These are phyloP conservation scores for Embiotoca jacksoni DNA, from an alignment of 2,113 vertebrate genomes.

Conservation along the genomic window DNA sequence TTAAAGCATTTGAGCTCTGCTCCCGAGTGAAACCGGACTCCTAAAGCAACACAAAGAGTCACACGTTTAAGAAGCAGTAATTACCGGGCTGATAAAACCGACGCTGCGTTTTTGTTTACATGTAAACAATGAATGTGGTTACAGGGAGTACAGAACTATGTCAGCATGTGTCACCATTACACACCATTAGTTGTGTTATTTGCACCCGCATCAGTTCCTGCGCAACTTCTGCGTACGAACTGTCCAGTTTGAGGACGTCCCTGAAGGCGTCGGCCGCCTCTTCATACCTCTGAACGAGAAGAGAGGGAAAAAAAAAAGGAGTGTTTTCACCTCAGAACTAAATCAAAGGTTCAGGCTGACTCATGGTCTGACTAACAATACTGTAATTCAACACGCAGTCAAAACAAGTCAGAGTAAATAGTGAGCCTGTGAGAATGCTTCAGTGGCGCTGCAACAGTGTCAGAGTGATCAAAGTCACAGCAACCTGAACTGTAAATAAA, in stretches of 20 bases:
- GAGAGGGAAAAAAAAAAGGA: neutral
- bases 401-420: slow-evolving; percentile 33
- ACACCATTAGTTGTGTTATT: slow-evolving; percentile 73
- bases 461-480: slow-evolving; percentile 20
- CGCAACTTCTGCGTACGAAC: slow-evolving; percentile 68
- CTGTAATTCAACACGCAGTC: slow-evolving; percentile 3
- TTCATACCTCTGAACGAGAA: slow-evolving; percentile 75
- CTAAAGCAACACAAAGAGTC: slow-evolving; percentile 53
- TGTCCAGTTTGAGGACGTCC: slow-evolving; percentile 76
- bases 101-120: too few species aligned
- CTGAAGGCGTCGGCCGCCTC: slow-evolving; percentile 82
- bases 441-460: slow-evolving; percentile 3
- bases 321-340: neutral
- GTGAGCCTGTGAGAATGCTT: neutral
- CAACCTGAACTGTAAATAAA: neutral
- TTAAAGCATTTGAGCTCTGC: slow-evolving; percentile 81
- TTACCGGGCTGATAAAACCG: too few species aligned
- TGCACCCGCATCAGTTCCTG: slow-evolving; percentile 82
- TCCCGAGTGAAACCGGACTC: slow-evolving; percentile 71
- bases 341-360: slow-evolving; percentile 2
- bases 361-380: neutral
- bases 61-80: neutral
- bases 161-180: neutral
- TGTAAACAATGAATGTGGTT: too few species aligned
- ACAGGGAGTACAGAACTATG: too few species aligned